phyloP scores from a whole-genome alignment of 2,888 invertebrate species.

The Colletes collaris region DNA sequence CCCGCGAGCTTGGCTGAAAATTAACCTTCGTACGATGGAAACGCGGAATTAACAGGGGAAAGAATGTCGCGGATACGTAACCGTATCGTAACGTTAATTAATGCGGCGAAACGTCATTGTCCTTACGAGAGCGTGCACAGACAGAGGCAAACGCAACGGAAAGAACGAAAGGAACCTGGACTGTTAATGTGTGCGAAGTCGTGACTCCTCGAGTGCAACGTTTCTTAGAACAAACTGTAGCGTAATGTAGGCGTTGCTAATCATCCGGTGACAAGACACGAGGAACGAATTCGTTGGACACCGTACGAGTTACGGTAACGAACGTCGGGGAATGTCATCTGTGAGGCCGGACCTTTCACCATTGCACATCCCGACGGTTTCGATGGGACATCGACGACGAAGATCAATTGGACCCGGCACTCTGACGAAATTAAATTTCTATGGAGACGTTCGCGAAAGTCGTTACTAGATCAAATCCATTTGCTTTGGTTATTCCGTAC shows the following conservation, averaged over 20 bases:
- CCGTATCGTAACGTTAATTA: neutral
- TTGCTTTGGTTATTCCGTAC: no score
- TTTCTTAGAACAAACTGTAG: slow-evolving; percentile 6
- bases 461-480: no score
- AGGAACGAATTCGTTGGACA: slow-evolving; percentile 23
- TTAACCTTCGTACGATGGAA: no score
- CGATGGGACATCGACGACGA: neutral
- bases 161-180: neutral
- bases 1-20: no score
- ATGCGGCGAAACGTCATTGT: slow-evolving; percentile 11
- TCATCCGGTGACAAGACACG: slow-evolving; percentile 1
- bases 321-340: slow-evolving; percentile 25
- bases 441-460: no score
- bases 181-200: neutral
- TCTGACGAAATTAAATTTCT: no score
- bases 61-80: no score
- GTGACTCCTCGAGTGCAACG: neutral
- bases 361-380: neutral
- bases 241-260: slow-evolving; percentile 7
- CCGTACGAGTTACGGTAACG: slow-evolving; percentile 19
- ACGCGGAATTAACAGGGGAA: no score
- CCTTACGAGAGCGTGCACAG: slow-evolving; percentile 12
- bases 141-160: no score
- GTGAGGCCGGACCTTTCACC: slow-evolving; percentile 14
- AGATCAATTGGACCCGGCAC: neutral